phyloP scores from a whole-genome alignment of 2,797 vertebrate species.

The Alosa sapidissima region DNA sequence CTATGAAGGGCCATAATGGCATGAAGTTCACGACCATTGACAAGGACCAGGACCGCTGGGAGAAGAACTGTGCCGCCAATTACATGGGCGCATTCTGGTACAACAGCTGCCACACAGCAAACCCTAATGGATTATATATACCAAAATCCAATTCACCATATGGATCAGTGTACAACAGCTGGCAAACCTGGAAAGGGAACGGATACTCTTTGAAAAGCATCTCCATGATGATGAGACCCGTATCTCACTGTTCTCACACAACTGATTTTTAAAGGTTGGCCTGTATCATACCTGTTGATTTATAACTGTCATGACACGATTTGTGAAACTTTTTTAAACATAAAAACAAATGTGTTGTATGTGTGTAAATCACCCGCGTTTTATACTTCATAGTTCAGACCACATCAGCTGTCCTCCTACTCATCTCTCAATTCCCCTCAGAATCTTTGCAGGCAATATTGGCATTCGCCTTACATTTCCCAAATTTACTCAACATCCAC shows the following conservation, averaged over 20 bases:
- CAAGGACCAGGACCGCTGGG: conserved; percentile 91
- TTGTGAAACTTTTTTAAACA: background rate
- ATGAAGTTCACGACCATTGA: conserved; percentile 96
- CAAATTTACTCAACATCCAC: background rate
- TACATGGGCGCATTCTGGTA: conserved; percentile 98
- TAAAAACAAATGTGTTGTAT: background rate
- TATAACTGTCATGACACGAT: background rate
- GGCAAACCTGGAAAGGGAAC: background rate
- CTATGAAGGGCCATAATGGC: conserved; percentile 89
- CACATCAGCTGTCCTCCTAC: background rate
- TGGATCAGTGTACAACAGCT: background rate
- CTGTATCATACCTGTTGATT: background rate
- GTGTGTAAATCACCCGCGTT: background rate
- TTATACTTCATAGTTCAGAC: background rate
- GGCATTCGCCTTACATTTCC: background rate
- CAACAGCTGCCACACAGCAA: conserved; percentile 95
- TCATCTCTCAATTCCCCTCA: background rate
- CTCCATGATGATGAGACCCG: conserved; percentile 5
- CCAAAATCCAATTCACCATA: background rate
- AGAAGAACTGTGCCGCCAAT: conserved; percentile 93
- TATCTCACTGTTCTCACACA: background rate
- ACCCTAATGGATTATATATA: conserved; percentile 81
- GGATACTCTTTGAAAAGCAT: conserved; percentile 9
- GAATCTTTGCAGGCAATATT: background rate
- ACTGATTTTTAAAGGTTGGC: background rate